Evolutionary conservation across 2,888 invertebrate species (phyloP).

Genomic region (Ethmia dodecea): DNA sequence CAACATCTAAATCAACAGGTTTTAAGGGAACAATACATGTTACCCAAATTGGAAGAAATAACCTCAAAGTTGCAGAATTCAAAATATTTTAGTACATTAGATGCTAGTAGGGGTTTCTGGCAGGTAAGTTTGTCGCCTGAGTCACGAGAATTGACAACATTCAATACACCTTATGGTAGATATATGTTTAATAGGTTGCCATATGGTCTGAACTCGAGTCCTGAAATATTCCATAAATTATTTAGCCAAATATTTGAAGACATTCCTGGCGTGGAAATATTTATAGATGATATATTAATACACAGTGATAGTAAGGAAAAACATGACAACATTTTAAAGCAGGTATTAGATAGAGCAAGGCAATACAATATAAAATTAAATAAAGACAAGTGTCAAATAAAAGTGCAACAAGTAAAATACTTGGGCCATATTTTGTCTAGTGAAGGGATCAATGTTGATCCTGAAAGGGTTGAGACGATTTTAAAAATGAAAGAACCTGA

Average conservation of each 20-base stretch:
- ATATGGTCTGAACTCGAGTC: conserved; percentile 8
- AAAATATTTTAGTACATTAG: conserved; percentile 6
- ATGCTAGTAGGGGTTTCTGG: conserved; percentile 9
- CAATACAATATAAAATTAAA: conserved; percentile 8
- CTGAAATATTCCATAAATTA: conserved; percentile 9
- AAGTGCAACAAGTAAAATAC: conserved; percentile 2
- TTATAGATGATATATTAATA: conserved; percentile 9
- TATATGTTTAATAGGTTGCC: conserved; percentile 10
- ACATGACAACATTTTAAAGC: conserved; percentile 4
- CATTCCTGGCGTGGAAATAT: conserved; percentile 7
- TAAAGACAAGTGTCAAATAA: conserved; percentile 6
- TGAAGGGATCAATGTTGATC: conserved; percentile 2
- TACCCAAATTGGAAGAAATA: conserved; percentile 6
- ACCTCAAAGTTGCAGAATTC: neutral
- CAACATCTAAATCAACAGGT: conserved; percentile 6
- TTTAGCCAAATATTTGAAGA: conserved; percentile 4
- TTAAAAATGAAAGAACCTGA: neutral
- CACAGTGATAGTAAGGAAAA: neutral
- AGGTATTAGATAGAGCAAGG: conserved; percentile 3
- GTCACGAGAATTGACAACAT: conserved; percentile 4
- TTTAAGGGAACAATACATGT: conserved; percentile 2
- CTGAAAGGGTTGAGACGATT: conserved; percentile 4
- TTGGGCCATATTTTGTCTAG: conserved; percentile 5
- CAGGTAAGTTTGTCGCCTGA: neutral
- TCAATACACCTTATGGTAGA: conserved; percentile 10